Conservation (phyloP, 2,797 vertebrate genomes). For the Pachyuromys duprasi region DNA sequence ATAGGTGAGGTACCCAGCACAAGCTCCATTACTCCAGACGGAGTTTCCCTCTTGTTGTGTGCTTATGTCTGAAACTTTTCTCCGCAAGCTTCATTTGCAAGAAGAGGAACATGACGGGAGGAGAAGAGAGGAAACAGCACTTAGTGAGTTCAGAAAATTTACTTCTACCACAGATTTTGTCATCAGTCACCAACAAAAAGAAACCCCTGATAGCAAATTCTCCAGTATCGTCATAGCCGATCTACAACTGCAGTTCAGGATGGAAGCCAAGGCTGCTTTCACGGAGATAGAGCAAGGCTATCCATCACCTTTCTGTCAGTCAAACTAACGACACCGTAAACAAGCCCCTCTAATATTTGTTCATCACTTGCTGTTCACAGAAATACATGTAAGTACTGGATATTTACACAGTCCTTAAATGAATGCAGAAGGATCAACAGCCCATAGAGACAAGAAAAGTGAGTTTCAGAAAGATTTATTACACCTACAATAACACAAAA, state of each 20-base stretch:
- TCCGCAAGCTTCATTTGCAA: constrained; percentile 31
- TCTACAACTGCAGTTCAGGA: not conserved
- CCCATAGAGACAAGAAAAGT: constrained; percentile 6
- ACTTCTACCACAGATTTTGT: constrained; percentile 15
- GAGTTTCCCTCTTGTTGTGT: not conserved
- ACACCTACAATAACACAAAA: not conserved
- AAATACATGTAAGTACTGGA: constrained; percentile 11
- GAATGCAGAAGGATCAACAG: constrained; percentile 20
- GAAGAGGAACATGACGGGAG: constrained; percentile 10
- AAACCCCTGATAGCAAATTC: not conserved
- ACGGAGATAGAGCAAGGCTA: constrained; percentile 6
- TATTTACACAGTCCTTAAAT: not conserved
- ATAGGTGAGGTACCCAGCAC: not conserved
- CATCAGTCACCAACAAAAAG: constrained; percentile 9
- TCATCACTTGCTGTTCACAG: constrained; percentile 40
- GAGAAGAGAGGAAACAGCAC: not conserved
- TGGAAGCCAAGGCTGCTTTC: constrained; percentile 13
- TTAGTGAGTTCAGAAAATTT: constrained; percentile 39
- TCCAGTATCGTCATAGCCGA: constrained; percentile 47
- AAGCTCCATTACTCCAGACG: not conserved
- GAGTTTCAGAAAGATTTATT: constrained; percentile 9
- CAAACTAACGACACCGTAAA: not conserved
- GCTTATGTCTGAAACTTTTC: constrained; percentile 40
- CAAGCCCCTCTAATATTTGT: not conserved
- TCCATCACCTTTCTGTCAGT: not conserved